These are phyloP conservation scores for Drosophila bipectinata DNA, from an alignment of 1,140 invertebrate genomes.

Conservation along the genomic window DNA sequence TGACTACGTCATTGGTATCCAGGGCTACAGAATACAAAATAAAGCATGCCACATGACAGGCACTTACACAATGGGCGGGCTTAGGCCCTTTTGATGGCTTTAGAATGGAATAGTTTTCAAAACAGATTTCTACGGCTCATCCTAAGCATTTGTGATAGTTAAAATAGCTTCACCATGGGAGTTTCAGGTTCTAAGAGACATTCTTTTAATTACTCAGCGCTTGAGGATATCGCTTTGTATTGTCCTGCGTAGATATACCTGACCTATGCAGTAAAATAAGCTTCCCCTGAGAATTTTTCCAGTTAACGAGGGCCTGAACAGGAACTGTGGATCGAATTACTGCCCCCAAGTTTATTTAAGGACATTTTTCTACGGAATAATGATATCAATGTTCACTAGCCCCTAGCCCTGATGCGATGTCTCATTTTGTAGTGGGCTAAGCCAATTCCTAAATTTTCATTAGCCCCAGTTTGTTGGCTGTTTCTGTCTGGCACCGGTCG, in stretches of 20 bases:
- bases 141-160: slow-evolving; percentile 1
- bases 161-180: not conserved
- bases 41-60: slow-evolving; percentile 38
- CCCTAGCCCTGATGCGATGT: slow-evolving; percentile 20
- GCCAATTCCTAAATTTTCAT: slow-evolving; percentile 36
- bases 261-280: slow-evolving; percentile 2
- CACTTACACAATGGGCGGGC: slow-evolving; percentile 24
- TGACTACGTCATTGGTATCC: slow-evolving; percentile 33
- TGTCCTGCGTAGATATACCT: slow-evolving; percentile 2
- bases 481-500: slow-evolving; percentile 24
- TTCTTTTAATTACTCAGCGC: slow-evolving; percentile 31
- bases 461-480: slow-evolving; percentile 2
- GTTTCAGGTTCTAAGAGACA: not conserved
- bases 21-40: slow-evolving; percentile 13
- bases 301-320: not conserved
- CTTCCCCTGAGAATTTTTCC: not conserved
- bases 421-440: slow-evolving; percentile 34
- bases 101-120: slow-evolving; percentile 23
- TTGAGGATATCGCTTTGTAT: not conserved
- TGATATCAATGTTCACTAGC: not conserved
- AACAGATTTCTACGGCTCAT: slow-evolving; percentile 2
- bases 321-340: no score
- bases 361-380: no score
- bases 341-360: no score
- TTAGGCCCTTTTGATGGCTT: slow-evolving; percentile 17